Base-by-base conservation (phyloP, 2,797 vertebrate species). In the Buceros bicornis region DNA sequence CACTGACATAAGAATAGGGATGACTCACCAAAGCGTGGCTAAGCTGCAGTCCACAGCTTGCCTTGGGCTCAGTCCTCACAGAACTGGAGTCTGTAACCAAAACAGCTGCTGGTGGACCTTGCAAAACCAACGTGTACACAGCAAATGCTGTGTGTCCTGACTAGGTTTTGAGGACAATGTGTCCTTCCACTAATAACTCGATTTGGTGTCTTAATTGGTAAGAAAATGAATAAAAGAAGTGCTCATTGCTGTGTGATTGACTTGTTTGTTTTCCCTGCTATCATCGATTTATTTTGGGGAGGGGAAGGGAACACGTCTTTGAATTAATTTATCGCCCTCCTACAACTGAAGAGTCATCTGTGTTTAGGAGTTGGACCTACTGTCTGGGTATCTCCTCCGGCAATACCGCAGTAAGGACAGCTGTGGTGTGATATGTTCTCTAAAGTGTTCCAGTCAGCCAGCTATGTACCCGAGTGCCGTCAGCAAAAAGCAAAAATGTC, bases 151-250 rank as follows among this genome's bases (percentile, higher is more conserved):
- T n/a, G 14, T 40, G 8, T 73, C 48, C 62, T 74, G 35, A 62
- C 61, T 83, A 56, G 51, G 78, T 92, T 87, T 89, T 89, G 89
- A 94, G 83, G 60, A 48, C 87, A 92, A 53, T 10, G 65, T 72
- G 43, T 47, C 48, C 69, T 92, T 95, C 64, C 43, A 47, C 66
- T 92, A 91, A 94, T 82, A 93, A 88, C 37, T 90, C 54, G 83
- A 74, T 78, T 84, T 94, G 20, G 7, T 82, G 19, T 89, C 80
- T 94, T 95, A 95, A 95, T 83, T 90, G 85, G 58, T 47, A 58
- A 79, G 54, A 76, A 86, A 93, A 95, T 85, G 76, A 94, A 91
- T 92, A 93, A 95, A 95, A 95, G 19, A 74, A 91, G 66, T 40
- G 50, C 74, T 93, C 94, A 90, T 96, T 94, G 51, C 67, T 25